Conservation (phyloP, 53 echinoderm and acorn worm species). For the Mesocentrotus franciscanus region DNA sequence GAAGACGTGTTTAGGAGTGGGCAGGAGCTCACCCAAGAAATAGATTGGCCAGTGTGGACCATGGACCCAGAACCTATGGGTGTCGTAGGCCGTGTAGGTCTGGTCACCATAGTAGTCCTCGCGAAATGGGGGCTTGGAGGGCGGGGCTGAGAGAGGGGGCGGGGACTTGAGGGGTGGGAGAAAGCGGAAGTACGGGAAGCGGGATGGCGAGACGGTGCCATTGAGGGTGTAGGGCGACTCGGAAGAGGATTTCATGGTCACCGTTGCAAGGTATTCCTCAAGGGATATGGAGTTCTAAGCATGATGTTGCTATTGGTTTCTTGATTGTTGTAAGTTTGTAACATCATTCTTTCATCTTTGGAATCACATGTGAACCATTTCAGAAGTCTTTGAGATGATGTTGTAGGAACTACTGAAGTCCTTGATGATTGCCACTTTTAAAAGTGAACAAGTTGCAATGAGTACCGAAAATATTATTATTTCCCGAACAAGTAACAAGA, state of each 20-base stretch:
- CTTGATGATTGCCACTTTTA: background rate
- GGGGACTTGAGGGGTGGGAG: constrained; percentile 72
- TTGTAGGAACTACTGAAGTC: background rate
- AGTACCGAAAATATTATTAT: background rate
- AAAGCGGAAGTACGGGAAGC: constrained; percentile 61
- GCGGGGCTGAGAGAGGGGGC: constrained; percentile 36
- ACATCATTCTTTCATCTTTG: background rate
- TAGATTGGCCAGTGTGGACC: constrained; percentile 80
- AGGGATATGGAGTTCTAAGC: background rate
- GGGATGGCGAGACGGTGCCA: constrained; percentile 32
- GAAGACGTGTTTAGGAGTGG: constrained; percentile 71
- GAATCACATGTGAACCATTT: background rate
- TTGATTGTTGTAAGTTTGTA: background rate
- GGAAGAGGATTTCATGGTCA: constrained; percentile 49
- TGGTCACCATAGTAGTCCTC: constrained; percentile 45
- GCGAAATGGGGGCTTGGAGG: constrained; percentile 49
- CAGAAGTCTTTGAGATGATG: background rate
- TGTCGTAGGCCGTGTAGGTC: constrained; percentile 70
- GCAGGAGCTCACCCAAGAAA: constrained; percentile 58
- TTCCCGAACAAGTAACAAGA: background rate
- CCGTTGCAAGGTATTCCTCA: background rate
- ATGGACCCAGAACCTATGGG: constrained; percentile 64
- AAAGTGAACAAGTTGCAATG: background rate
- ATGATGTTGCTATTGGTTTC: background rate
- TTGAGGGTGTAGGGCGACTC: constrained; percentile 39